Evolutionary conservation across 53 echinoderm and acorn worm species (phyloP).

Genomic region (Paracentrotus lividus): DNA sequence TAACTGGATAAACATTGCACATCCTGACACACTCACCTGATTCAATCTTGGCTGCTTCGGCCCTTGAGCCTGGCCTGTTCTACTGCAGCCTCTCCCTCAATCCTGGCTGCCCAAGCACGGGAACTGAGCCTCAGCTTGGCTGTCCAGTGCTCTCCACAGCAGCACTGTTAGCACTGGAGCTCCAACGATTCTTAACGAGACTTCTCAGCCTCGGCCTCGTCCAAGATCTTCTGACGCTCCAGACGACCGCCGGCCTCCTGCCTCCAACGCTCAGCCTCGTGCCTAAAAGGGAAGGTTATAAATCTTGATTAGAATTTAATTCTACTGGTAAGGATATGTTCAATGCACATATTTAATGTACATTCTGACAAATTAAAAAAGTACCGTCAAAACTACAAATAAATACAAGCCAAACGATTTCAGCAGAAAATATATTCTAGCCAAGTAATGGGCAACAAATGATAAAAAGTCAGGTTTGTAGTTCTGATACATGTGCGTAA

Average conservation of each 20-base stretch:
- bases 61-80: conserved; percentile 98
- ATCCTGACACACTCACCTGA: conserved; percentile 38
- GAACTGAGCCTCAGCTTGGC: conserved; percentile 99
- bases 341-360: neutral
- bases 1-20: neutral
- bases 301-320: neutral
- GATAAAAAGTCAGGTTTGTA: no score
- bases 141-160: conserved; percentile 99
- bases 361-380: no score
- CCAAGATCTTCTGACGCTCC: conserved; percentile 98
- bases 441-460: no score
- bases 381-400: no score
- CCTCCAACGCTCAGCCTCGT: conserved; percentile 98
- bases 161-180: conserved; percentile 97
- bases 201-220: conserved; percentile 99
- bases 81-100: conserved; percentile 97
- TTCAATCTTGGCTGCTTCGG: conserved; percentile 96
- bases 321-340: neutral
- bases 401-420: no score
- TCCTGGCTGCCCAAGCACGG: conserved; percentile 94
- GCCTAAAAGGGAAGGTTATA: conserved; percentile 69
- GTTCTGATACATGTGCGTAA: no score
- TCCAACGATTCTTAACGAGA: conserved; percentile 94
- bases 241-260: conserved; percentile 98
- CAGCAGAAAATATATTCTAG: no score